Base-by-base conservation (phyloP, 2,113 vertebrate genomes). In the Sinosuthora webbiana region DNA sequence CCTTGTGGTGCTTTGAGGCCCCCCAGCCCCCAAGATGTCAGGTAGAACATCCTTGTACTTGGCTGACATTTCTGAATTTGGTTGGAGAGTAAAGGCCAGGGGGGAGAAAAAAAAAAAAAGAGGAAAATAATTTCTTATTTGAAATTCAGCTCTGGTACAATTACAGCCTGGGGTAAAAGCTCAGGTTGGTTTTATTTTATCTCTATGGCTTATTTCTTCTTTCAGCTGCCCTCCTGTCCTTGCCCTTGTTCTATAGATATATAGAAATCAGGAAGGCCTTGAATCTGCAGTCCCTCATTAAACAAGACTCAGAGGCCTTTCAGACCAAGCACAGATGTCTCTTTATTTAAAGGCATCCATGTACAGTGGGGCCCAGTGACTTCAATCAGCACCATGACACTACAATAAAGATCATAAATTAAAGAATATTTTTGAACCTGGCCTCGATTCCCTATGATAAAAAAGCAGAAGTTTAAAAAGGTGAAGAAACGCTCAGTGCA, bases 151-250 rank as follows among this genome's bases (percentile, higher is more conserved):
- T 75, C 52, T 84, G 39, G 52, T 81, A 93, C 84, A 77, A 60
- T 90, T 90, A 80, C 30, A 87, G 67, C 73, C 73, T 82, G 47
- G 35, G 41, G 84, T 63, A 96, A 89, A 93, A 76, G 24, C 88
- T 85, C 73, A 74, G 82, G 39, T 70, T 96, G 55, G 77, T 83
- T 90, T 67, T 45, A 45, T 94, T 95, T 91, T 83, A 92, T 94
- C 79, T 80, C 76, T 80, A 71, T 41, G 20, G 27, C 14, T 65
- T 81, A 62, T 35, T 94, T 83, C 74, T 63, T 94, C 84, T 93
- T 68, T 83, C 81, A 83, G 78, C 44, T 90, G 24, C 23, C 27
- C 41, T 67, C 24, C 7, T 21, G 16, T 79, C 80, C 55, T 82
- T 76, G 18, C 47, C 90, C 41, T 37, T 79, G 41, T 83, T 87